A percentile compares a stretch with the other conserved stretches of the same genome.
phyloP scores from a whole-genome alignment of 30 jellyfish, hydroid and myxozoan genomes.

The Aurelia coerulea region DNA sequence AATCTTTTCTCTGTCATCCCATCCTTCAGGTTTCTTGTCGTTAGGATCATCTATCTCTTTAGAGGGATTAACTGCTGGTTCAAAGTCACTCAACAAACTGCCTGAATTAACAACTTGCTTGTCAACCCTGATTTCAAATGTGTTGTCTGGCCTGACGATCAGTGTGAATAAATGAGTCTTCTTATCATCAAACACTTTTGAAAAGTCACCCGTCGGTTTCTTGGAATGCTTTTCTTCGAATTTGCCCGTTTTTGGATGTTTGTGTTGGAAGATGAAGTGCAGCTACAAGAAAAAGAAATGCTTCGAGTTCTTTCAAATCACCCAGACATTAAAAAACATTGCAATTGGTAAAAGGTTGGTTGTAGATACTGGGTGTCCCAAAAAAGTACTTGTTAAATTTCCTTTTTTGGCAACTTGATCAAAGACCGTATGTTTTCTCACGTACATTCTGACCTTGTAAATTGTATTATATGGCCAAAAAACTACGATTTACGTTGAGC shows the following conservation, averaged over 20 bases:
- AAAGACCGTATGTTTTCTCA: no score
- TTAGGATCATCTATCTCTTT: constrained; percentile 93
- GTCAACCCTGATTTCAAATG: constrained; percentile 81
- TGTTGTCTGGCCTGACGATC: constrained; percentile 78
- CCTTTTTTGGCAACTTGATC: no score
- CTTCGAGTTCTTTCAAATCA: no score
- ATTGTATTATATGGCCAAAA: no score
- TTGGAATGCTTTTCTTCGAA: constrained; percentile 95
- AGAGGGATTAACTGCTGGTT: constrained; percentile 98
- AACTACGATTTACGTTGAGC: no score
- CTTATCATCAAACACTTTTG: constrained; percentile 87
- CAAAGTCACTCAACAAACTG: constrained; percentile 78
- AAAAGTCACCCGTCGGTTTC: constrained; percentile 86
- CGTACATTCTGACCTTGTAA: no score
- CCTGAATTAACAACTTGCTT: constrained; percentile 85
- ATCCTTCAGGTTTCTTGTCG: constrained; percentile 93
- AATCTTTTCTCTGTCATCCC: constrained; percentile 98
- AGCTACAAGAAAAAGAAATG: constrained; percentile 46
- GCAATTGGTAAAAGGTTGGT: no score
- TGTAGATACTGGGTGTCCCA: no score
- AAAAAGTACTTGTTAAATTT: no score
- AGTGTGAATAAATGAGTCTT: constrained; percentile 90
- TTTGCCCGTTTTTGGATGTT: constrained; percentile 88
- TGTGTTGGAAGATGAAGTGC: constrained; percentile 96
- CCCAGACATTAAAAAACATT: no score